Percentiles rank a stretch among this genome's conserved stretches.
Evolutionary conservation across 2,797 vertebrate genomes (phyloP).

Genomic region (Remorina albescens): DNA sequence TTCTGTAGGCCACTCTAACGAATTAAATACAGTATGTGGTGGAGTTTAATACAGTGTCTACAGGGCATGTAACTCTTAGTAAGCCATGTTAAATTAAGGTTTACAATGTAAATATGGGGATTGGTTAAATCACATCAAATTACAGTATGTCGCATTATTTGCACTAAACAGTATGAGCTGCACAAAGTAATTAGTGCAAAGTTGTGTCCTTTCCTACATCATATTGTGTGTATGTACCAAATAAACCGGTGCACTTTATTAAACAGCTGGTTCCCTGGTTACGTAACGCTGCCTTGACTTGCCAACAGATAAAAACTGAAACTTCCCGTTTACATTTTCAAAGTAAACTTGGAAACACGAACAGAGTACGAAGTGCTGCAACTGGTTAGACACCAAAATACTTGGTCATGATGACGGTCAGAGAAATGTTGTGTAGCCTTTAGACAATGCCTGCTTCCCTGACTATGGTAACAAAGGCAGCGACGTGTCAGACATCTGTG

Average conservation of each 20-base stretch:
- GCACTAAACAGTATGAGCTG: background rate
- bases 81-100: background rate
- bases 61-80: no score
- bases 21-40: no score
- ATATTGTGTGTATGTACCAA: background rate
- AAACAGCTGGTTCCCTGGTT: background rate
- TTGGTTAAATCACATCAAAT: background rate
- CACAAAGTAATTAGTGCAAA: background rate
- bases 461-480: no score
- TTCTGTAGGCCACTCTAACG: no score
- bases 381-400: background rate
- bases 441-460: background rate
- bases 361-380: background rate
- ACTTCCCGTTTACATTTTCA: conserved; percentile 28
- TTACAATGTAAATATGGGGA: background rate
- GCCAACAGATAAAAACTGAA: fast-evolving
- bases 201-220: background rate
- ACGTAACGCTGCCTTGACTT: background rate
- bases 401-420: background rate
- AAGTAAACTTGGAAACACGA: background rate
- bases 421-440: background rate
- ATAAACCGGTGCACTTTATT: background rate
- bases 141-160: background rate
- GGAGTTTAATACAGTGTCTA: no score
- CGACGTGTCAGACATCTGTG: no score